These are phyloP conservation scores for Diploptera punctata DNA, from an alignment of 2,888 invertebrate species.

Conservation along the genomic window DNA sequence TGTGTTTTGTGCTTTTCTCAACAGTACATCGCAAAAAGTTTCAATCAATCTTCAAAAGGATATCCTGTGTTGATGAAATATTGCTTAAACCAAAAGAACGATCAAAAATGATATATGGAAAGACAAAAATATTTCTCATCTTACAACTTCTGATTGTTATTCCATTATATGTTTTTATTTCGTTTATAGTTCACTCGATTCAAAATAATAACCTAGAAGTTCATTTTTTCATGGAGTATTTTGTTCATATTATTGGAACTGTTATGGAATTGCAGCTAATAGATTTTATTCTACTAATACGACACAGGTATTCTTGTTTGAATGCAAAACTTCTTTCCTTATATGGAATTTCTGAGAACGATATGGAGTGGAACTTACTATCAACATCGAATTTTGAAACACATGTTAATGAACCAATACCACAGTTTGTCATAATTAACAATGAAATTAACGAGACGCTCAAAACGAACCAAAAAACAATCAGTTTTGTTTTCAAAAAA, in stretches of 20 bases:
- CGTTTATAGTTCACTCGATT: neutral
- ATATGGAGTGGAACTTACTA: neutral
- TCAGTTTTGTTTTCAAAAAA: neutral
- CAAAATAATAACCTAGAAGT: neutral
- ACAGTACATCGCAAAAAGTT: neutral
- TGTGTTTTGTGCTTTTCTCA: neutral
- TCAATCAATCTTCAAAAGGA: neutral
- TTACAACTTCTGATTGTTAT: neutral
- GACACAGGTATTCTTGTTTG: neutral
- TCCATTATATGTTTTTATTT: neutral
- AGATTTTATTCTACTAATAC: neutral
- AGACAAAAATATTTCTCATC: neutral
- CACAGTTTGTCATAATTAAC: too few species aligned
- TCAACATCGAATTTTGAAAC: too few species aligned
- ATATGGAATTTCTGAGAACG: neutral
- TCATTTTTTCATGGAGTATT: neutral
- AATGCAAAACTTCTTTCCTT: neutral
- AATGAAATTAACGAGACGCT: too few species aligned
- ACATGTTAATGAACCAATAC: too few species aligned
- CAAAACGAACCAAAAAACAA: too few species aligned
- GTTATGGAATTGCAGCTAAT: neutral
- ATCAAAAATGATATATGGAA: neutral
- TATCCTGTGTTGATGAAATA: neutral
- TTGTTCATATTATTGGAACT: neutral
- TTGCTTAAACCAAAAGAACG: neutral